Percentiles rank a stretch among this genome's conserved stretches.
These are phyloP conservation scores for Tragopan temminckii DNA, from an alignment of 2,797 vertebrate genomes.

Conservation along the genomic window DNA sequence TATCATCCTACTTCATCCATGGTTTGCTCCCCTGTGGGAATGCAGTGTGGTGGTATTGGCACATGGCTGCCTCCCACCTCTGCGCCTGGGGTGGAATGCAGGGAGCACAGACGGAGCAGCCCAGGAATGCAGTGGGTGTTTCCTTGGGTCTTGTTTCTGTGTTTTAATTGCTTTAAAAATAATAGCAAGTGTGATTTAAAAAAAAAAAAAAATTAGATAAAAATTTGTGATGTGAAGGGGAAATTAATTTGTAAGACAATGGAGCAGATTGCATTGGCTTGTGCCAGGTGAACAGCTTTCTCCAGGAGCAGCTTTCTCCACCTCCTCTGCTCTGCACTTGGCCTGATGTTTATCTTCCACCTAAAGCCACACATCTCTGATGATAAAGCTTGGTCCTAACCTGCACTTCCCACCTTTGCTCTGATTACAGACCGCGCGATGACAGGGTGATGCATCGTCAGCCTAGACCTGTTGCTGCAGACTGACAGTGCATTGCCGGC, in stretches of 20 bases:
- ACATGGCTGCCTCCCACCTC: conserved; percentile 58
- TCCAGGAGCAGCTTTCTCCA: not conserved
- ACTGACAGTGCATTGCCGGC: not conserved
- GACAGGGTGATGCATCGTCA: not conserved
- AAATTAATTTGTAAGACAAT: conserved; percentile 47
- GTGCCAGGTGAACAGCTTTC: not conserved
- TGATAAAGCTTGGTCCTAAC: not conserved
- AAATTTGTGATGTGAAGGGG: conserved; percentile 34
- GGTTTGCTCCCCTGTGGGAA: conserved; percentile 30
- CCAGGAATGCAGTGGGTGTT: conserved; percentile 71
- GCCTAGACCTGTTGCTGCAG: not conserved
- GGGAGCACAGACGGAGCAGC: conserved; percentile 61
- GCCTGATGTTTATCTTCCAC: not conserved
- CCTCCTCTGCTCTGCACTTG: not conserved
- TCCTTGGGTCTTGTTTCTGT: conserved; percentile 58
- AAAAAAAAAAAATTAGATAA: not conserved
- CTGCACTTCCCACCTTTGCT: not conserved
- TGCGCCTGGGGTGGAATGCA: conserved; percentile 50
- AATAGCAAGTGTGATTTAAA: not conserved
- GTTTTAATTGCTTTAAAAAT: conserved; percentile 66
- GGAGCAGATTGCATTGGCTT: not conserved
- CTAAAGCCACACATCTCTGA: not conserved
- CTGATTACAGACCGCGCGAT: not conserved
- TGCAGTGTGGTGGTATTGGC: conserved; percentile 21
- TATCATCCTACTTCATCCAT: conserved; percentile 7